Conservation (phyloP, 2,113 vertebrate species). For the Ameiurus melas region DNA sequence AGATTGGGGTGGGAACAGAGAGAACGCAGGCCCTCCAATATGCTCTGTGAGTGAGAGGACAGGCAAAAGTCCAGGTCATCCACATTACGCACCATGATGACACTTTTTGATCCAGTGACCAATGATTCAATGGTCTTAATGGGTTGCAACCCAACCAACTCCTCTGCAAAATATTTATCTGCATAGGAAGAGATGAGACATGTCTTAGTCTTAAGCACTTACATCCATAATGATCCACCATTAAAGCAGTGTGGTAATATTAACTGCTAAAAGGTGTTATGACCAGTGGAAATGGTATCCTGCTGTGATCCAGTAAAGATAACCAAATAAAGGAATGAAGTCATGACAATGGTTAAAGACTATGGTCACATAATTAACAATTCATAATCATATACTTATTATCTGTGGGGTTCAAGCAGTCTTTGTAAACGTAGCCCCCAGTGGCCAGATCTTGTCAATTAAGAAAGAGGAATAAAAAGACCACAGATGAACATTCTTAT, state of each 20-base stretch:
- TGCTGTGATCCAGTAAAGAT: conserved; percentile 7
- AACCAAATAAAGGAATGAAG: conserved; percentile 30
- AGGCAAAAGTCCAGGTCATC: conserved; percentile 93
- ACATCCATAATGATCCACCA: conserved; percentile 10
- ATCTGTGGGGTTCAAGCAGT: background rate
- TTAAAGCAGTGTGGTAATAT: conserved; percentile 10
- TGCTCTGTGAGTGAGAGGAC: conserved; percentile 84
- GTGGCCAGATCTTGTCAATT: background rate
- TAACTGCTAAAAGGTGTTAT: background rate
- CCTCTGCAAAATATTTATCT: conserved; percentile 55
- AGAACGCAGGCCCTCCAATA: conserved; percentile 84
- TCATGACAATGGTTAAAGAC: conserved; percentile 31
- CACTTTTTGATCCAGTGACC: background rate
- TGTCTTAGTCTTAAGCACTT: conserved; percentile 33
- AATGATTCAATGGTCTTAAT: conserved; percentile 17
- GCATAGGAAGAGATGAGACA: conserved; percentile 26
- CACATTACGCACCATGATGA: conserved; percentile 87
- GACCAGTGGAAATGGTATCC: background rate
- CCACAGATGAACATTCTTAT: background rate
- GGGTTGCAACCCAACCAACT: conserved; percentile 21
- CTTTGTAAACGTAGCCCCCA: background rate
- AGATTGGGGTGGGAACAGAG: conserved; percentile 85
- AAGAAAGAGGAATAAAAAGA: background rate
- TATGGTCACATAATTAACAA: background rate
- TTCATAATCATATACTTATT: background rate